A percentile compares a stretch with the other conserved stretches of the same genome.
Conservation (phyloP, 1,140 invertebrate genomes). For the Archivesica marissinica region DNA sequence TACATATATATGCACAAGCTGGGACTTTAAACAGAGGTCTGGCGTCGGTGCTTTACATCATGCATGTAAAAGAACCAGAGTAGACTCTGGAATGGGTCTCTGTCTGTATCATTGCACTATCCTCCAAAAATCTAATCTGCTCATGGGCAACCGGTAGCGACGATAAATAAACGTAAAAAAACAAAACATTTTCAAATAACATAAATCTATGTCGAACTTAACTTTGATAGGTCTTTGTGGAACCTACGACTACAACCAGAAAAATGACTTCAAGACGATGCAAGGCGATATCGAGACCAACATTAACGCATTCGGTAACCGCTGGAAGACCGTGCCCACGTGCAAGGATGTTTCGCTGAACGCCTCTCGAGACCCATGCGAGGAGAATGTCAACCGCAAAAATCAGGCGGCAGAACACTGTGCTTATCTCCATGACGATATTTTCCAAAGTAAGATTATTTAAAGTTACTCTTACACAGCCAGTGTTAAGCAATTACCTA, state of each 20-base stretch:
- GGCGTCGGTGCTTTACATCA: no score
- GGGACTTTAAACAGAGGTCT: no score
- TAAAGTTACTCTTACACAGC: no score
- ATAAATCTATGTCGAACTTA: background rate
- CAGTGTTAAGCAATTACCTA: no score
- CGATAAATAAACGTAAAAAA: no score
- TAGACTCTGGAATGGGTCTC: no score
- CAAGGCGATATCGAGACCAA: slow-evolving; percentile 91
- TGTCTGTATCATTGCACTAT: no score
- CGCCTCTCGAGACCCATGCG: slow-evolving; percentile 69
- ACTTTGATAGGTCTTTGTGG: slow-evolving; percentile 88
- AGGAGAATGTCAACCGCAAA: slow-evolving; percentile 73
- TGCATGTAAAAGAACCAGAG: no score
- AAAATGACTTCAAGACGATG: slow-evolving; percentile 94
- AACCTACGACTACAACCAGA: slow-evolving; percentile 93
- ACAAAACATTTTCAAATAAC: no score
- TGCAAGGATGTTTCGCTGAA: slow-evolving; percentile 87
- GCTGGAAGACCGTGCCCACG: slow-evolving; percentile 92
- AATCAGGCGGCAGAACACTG: slow-evolving; percentile 74
- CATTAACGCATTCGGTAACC: slow-evolving; percentile 91
- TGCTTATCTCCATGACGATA: slow-evolving; percentile 70
- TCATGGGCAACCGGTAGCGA: no score
- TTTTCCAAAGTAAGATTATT: slow-evolving; percentile 77
- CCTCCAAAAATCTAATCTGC: no score
- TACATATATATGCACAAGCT: no score